Percentiles rank a stretch among this genome's conserved stretches.
These are phyloP conservation scores for Bombus difficillimus DNA, from an alignment of 1,140 invertebrate genomes.

Conservation along the genomic window DNA sequence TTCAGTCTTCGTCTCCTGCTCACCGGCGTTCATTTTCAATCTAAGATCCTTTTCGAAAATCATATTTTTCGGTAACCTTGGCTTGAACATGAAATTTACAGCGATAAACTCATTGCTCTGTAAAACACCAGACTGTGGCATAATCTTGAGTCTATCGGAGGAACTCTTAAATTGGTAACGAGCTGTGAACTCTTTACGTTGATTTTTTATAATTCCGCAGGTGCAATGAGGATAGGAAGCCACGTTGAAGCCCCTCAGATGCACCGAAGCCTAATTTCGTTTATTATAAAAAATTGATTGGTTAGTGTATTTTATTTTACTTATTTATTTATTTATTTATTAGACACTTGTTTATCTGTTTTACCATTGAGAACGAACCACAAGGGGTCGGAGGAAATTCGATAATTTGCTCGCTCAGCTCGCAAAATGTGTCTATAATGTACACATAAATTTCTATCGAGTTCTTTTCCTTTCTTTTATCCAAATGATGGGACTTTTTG, in stretches of 20 bases:
- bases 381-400: constrained; percentile 47
- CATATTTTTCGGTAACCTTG: neutral
- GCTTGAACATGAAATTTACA: constrained; percentile 13
- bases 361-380: constrained; percentile 42
- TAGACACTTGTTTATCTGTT: neutral
- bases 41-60: neutral
- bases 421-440: constrained; percentile 40
- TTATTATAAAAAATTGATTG: too few relatives aligned
- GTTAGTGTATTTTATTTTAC: too few relatives aligned
- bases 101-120: neutral
- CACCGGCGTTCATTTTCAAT: neutral
- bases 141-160: neutral
- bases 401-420: constrained; percentile 49
- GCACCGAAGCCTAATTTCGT: constrained; percentile 9
- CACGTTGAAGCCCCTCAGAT: constrained; percentile 25
- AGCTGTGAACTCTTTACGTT: constrained; percentile 30
- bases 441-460: neutral
- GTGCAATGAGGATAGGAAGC: constrained; percentile 33
- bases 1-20: neutral
- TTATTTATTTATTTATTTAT: too few relatives aligned
- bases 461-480: neutral
- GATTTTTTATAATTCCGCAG: constrained; percentile 33
- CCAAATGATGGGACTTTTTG: too few relatives aligned
- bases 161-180: constrained; percentile 23
- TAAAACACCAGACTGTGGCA: neutral